phyloP scores from a whole-genome alignment of 2,113 vertebrate species.

The Aldabrachelys gigantea region DNA sequence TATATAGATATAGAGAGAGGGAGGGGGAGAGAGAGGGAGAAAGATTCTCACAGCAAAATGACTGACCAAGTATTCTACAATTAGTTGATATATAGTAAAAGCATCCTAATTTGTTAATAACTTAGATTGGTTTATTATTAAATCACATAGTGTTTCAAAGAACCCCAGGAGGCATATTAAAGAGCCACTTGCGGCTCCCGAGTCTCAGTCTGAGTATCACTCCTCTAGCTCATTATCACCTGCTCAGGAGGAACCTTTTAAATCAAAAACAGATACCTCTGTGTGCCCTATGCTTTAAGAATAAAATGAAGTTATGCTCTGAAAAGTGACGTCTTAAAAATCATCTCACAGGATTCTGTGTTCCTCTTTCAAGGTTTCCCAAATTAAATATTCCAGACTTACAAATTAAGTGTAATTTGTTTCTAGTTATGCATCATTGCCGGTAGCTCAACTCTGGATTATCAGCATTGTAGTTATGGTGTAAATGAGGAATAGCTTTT shows the following conservation, averaged over 20 bases:
- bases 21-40: too few relatives aligned
- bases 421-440: accelerated
- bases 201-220: too few relatives aligned
- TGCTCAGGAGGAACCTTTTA: not conserved
- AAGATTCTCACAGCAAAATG: too few relatives aligned
- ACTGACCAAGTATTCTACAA: too few relatives aligned
- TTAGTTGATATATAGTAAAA: too few relatives aligned
- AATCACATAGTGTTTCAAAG: too few relatives aligned
- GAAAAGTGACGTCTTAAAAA: accelerated
- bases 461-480: not conserved
- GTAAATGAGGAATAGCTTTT: not conserved
- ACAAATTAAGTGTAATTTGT: not conserved
- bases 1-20: too few relatives aligned
- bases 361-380: not conserved
- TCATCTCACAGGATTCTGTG: not conserved
- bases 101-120: too few relatives aligned
- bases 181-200: too few relatives aligned
- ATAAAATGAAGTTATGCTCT: accelerated
- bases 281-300: accelerated
- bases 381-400: not conserved
- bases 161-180: too few relatives aligned
- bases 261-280: accelerated
- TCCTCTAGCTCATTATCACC: not conserved
- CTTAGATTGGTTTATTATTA: too few relatives aligned
- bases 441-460: not conserved